Conservation (phyloP, 2,113 vertebrate genomes). For the Bujurquina vittata region DNA sequence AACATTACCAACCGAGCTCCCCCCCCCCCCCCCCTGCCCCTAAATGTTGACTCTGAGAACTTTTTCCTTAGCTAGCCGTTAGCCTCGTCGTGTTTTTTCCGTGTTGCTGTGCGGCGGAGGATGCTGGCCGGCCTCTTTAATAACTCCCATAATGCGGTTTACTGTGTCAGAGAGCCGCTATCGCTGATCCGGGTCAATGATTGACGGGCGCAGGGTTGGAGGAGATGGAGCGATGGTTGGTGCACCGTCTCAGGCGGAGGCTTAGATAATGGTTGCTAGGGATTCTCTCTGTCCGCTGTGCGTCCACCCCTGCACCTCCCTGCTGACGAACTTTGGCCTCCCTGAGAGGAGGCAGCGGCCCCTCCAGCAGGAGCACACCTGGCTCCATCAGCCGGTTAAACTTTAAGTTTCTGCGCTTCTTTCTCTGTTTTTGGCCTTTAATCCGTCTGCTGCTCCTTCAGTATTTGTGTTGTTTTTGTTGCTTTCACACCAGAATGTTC, state of each 20-base stretch:
- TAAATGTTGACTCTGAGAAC: neutral
- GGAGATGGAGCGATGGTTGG: constrained; percentile 50
- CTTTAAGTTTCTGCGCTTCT: too few relatives aligned
- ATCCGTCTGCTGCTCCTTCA: too few relatives aligned
- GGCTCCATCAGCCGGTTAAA: too few relatives aligned
- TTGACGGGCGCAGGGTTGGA: constrained; percentile 23
- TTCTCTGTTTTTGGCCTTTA: too few relatives aligned
- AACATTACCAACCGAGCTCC: neutral
- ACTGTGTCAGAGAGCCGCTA: constrained; percentile 35
- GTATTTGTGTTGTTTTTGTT: too few relatives aligned
- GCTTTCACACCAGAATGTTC: too few relatives aligned
- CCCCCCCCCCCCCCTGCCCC: neutral
- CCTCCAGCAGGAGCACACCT: too few relatives aligned
- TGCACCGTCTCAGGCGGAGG: constrained; percentile 75
- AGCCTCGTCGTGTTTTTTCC: neutral
- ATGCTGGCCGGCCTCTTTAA: constrained; percentile 33
- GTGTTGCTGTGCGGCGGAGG: constrained; percentile 21
- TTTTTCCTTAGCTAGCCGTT: constrained; percentile 2
- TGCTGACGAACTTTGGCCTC: constrained; percentile 27
- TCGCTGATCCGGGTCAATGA: constrained; percentile 47
- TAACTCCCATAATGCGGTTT: neutral
- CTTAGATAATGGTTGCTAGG: constrained; percentile 74
- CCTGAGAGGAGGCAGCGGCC: neutral
- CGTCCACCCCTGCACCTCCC: constrained; percentile 10
- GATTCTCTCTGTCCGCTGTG: constrained; percentile 35